phyloP scores from a whole-genome alignment of 2,113 vertebrate species.

The Glaucidium brasilianum region DNA sequence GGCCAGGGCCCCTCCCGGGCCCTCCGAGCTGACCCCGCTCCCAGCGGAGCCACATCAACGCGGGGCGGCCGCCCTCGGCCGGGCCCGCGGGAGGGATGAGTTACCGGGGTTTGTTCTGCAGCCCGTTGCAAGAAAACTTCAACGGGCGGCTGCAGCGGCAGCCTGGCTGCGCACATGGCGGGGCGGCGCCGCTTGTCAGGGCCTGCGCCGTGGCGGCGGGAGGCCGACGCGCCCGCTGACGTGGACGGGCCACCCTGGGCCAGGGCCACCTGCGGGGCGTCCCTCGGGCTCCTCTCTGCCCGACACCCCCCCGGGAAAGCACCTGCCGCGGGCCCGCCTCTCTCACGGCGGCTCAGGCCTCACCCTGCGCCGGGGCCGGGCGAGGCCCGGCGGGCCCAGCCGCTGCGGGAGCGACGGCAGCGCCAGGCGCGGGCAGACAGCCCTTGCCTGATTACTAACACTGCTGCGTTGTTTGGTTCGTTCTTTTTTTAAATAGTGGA shows the following conservation, averaged over 20 bases:
- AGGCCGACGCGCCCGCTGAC: neutral
- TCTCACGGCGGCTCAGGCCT: no score
- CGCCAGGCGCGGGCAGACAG: no score
- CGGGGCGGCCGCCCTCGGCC: neutral
- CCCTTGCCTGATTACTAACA: no score
- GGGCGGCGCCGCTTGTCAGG: no score
- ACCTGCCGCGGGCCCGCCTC: rapidly evolving
- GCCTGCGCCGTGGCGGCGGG: no score
- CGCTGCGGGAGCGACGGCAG: neutral
- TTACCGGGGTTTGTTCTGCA: rapidly evolving
- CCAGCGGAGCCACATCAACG: neutral
- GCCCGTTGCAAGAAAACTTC: rapidly evolving
- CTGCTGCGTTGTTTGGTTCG: no score
- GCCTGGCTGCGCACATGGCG: rapidly evolving
- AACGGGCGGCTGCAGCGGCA: rapidly evolving
- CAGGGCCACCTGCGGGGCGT: neutral
- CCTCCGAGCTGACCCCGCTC: neutral
- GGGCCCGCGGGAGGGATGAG: rapidly evolving
- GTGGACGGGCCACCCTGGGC: neutral
- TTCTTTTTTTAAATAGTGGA: no score
- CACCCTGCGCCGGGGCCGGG: no score
- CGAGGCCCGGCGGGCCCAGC: no score
- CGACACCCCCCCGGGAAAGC: no score
- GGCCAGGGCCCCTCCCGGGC: rapidly evolving
- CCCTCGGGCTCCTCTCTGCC: neutral